Conservation (phyloP, 2,888 invertebrate genomes). For the Lithophane ornitopus region DNA sequence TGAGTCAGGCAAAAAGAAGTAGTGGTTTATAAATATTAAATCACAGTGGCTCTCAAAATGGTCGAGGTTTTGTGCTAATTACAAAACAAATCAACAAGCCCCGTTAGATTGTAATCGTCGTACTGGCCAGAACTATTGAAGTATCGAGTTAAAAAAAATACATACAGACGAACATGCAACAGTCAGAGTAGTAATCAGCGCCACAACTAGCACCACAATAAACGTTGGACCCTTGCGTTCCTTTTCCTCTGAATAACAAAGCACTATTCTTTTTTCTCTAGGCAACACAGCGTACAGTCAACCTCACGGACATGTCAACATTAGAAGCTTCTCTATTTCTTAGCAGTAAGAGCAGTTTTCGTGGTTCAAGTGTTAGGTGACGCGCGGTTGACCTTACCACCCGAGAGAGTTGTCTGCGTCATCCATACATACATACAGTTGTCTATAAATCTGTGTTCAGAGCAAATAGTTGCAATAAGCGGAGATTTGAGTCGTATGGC, state of each 20-base stretch:
- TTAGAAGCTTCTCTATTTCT: neutral
- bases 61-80: neutral
- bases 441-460: constrained; percentile 2
- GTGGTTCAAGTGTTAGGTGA: neutral
- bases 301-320: neutral
- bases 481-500: constrained; percentile 3
- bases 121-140: too few relatives aligned
- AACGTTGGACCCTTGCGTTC: too few relatives aligned
- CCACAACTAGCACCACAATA: neutral
- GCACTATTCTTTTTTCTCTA: constrained; percentile 1
- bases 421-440: neutral
- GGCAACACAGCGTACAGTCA: neutral
- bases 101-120: too few relatives aligned
- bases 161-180: too few relatives aligned
- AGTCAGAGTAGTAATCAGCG: neutral
- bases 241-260: constrained; percentile 5
- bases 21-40: neutral
- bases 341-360: neutral
- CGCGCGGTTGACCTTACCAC: neutral
- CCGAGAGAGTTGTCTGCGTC: neutral
- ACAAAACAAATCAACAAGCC: too few relatives aligned
- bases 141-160: too few relatives aligned
- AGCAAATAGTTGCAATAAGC: constrained; percentile 27
- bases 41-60: neutral
- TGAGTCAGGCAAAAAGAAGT: neutral